Percentiles rank a stretch among this genome's conserved stretches.
phyloP scores from a whole-genome alignment of 2,113 vertebrate species.

The Saimiri boliviensis region DNA sequence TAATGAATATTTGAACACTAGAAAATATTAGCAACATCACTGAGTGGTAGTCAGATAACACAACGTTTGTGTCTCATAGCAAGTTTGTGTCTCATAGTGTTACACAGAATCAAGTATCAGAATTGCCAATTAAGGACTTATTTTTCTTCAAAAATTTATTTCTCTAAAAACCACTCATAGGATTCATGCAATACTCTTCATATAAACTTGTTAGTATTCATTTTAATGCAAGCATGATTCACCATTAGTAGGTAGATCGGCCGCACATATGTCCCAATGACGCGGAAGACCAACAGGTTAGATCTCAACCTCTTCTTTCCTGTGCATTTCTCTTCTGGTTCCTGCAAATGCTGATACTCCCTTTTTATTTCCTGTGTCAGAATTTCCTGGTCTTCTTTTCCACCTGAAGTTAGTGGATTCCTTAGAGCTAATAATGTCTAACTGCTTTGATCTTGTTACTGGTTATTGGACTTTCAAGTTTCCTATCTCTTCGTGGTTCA shows the following conservation, averaged over 20 bases:
- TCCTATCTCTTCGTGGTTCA: not conserved
- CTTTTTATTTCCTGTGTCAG: not conserved
- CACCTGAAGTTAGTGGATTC: not conserved
- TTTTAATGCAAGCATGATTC: not conserved
- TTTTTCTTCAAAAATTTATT: constrained; percentile 32
- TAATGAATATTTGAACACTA: not conserved
- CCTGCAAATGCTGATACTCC: not conserved
- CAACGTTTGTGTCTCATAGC: not conserved
- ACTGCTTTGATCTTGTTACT: not conserved
- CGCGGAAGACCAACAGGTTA: not conserved
- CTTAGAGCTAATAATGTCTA: not conserved
- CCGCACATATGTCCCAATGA: not conserved
- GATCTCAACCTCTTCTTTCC: not conserved
- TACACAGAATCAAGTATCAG: not conserved
- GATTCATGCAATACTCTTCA: not conserved
- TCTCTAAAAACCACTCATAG: not conserved
- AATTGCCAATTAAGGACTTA: not conserved
- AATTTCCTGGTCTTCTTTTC: not conserved
- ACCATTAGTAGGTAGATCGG: not conserved
- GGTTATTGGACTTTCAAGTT: not conserved
- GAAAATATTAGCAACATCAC: not conserved
- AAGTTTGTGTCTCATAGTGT: not conserved
- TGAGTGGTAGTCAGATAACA: not conserved
- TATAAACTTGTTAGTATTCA: not conserved
- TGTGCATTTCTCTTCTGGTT: not conserved